phyloP scores from a whole-genome alignment of 1,140 invertebrate genomes.

The Hetaerina americana region DNA sequence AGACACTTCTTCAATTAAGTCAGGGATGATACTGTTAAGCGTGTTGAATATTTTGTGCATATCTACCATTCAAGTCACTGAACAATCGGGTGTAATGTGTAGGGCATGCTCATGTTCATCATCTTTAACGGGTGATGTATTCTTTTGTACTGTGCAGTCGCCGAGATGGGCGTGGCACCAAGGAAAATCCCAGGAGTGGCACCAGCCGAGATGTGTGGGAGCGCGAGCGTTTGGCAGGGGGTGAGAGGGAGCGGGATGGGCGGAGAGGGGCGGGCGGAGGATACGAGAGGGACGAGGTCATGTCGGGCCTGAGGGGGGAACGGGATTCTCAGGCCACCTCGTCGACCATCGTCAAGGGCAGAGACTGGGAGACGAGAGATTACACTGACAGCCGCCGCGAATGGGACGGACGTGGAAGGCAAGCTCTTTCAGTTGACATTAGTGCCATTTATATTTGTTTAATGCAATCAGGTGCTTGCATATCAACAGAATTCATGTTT shows the following conservation, averaged over 20 bases:
- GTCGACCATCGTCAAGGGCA: background rate
- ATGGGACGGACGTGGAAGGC: conserved; percentile 15
- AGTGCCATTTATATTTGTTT: too few species aligned
- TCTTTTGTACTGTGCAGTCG: conserved; percentile 2
- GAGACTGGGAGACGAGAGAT: conserved; percentile 15
- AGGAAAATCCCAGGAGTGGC: conserved; percentile 7
- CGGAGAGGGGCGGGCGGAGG: conserved; percentile 4
- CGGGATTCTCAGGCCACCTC: background rate
- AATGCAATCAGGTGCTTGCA: too few species aligned
- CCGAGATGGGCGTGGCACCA: conserved; percentile 10
- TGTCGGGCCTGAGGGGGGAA: background rate
- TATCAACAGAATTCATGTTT: too few species aligned
- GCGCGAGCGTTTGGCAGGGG: background rate
- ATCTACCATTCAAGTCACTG: too few species aligned
- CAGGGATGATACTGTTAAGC: too few species aligned
- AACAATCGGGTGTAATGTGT: too few species aligned
- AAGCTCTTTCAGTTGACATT: too few species aligned
- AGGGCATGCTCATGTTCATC: too few species aligned
- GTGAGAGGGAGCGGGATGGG: background rate
- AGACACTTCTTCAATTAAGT: too few species aligned
- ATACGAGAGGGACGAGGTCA: conserved; percentile 10
- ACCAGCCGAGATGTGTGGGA: conserved; percentile 9
- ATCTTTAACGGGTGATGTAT: background rate
- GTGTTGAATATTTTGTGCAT: too few species aligned
- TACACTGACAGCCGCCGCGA: conserved; percentile 12